phyloP scores from a whole-genome alignment of 2,113 vertebrate genomes.

The Limnothrissa miodon region DNA sequence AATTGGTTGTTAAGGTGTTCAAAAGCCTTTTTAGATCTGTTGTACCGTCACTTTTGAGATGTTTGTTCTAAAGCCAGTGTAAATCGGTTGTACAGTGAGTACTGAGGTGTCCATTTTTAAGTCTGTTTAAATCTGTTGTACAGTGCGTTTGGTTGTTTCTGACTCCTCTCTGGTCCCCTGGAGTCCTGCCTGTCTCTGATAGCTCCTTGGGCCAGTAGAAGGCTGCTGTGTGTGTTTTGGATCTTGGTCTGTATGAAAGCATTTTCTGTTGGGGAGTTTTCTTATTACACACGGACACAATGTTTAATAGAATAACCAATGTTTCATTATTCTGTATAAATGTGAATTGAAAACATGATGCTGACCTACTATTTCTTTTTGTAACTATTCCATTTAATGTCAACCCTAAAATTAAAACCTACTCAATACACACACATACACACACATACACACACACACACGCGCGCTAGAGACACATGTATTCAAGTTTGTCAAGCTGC shows the following conservation, averaged over 20 bases:
- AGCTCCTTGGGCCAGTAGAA: no score
- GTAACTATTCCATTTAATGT: neutral
- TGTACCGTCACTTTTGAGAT: no score
- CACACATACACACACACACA: neutral
- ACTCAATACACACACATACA: no score
- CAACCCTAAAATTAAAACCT: neutral
- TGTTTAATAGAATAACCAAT: neutral
- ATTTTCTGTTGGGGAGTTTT: neutral
- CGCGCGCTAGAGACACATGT: neutral
- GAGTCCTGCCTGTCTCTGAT: no score
- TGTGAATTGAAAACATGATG: constrained; percentile 10
- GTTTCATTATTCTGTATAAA: neutral
- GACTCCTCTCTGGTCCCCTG: neutral
- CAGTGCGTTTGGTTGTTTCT: neutral
- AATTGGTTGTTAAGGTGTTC: no score
- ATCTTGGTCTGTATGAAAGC: neutral
- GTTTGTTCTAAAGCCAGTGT: neutral
- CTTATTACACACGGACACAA: neutral
- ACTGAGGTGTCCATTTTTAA: no score
- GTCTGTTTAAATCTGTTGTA: no score
- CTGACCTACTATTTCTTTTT: neutral
- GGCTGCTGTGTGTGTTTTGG: neutral
- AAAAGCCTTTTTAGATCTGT: no score
- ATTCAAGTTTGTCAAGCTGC: neutral
- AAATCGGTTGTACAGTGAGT: no score